Evolutionary conservation across 2,888 invertebrate species (phyloP).

Genomic region (Drosophila prostipennis): DNA sequence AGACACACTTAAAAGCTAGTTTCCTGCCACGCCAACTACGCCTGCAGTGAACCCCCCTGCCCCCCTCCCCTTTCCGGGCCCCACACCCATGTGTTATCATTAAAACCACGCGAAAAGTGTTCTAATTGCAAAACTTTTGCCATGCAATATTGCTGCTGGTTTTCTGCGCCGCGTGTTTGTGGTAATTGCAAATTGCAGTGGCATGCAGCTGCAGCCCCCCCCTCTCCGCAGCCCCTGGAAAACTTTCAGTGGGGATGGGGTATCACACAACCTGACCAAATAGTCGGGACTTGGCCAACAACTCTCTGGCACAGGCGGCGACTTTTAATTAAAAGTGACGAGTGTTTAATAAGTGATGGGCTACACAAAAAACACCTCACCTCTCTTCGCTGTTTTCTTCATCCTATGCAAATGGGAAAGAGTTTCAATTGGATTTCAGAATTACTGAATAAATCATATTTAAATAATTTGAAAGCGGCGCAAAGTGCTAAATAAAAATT

Average conservation of each 20-base stretch:
- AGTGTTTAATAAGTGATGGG: slow-evolving; percentile 75
- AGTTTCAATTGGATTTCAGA: neutral
- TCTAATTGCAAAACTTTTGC: slow-evolving; percentile 69
- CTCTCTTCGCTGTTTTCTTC: neutral
- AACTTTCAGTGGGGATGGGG: neutral
- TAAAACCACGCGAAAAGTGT: slow-evolving; percentile 68
- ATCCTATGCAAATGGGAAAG: slow-evolving; percentile 10
- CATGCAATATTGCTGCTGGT: slow-evolving; percentile 40
- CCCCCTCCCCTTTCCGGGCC: neutral
- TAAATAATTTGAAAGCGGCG: neutral
- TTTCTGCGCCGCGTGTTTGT: slow-evolving; percentile 68
- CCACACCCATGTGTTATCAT: slow-evolving; percentile 48
- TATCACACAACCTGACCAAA: slow-evolving; percentile 24
- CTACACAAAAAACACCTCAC: slow-evolving; percentile 38
- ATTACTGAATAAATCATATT: neutral
- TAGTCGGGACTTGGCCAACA: slow-evolving; percentile 15
- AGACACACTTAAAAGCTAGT: slow-evolving; percentile 74
- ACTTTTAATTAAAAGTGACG: slow-evolving; percentile 80
- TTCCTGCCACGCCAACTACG: slow-evolving; percentile 66
- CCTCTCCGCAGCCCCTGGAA: neutral
- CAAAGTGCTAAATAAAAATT: no score
- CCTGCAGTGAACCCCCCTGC: slow-evolving; percentile 8
- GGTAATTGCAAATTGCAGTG: slow-evolving; percentile 78
- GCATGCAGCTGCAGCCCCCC: slow-evolving; percentile 60
- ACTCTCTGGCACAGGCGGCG: slow-evolving; percentile 34